Conservation (phyloP, 2,797 vertebrate species). For the Petrocephalus sullivani region DNA sequence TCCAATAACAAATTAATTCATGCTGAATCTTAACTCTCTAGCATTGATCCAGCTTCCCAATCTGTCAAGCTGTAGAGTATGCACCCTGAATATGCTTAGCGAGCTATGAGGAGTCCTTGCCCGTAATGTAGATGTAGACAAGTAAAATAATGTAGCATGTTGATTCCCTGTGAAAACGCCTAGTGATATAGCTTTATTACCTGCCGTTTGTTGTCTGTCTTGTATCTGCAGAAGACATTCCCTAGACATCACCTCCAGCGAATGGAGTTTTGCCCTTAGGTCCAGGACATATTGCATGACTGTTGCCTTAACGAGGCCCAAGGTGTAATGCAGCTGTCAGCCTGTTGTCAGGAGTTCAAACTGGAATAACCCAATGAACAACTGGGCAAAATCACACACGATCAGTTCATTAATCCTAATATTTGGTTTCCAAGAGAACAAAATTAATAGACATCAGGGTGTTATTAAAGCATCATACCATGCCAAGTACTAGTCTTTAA, state of each 20-base stretch:
- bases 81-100: not conserved
- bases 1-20: constrained; percentile 4
- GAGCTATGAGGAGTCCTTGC: not conserved
- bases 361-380: not conserved
- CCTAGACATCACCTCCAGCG: not conserved
- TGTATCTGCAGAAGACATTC: not conserved
- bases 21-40: not conserved
- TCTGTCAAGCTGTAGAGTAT: not conserved
- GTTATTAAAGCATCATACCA: not conserved
- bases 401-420: not conserved
- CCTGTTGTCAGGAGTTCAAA: not conserved
- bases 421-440: not conserved
- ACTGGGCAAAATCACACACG: not conserved
- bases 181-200: not conserved
- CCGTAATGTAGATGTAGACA: not conserved
- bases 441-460: not conserved
- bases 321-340: not conserved
- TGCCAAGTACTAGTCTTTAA: not conserved
- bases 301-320: not conserved
- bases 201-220: not conserved
- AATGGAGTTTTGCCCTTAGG: not conserved
- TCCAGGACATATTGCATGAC: not conserved
- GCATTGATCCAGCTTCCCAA: not conserved
- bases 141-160: not conserved
- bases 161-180: not conserved